These are phyloP conservation scores for Siphamia tubifer DNA, from an alignment of 2,113 vertebrate genomes.

Conservation along the genomic window DNA sequence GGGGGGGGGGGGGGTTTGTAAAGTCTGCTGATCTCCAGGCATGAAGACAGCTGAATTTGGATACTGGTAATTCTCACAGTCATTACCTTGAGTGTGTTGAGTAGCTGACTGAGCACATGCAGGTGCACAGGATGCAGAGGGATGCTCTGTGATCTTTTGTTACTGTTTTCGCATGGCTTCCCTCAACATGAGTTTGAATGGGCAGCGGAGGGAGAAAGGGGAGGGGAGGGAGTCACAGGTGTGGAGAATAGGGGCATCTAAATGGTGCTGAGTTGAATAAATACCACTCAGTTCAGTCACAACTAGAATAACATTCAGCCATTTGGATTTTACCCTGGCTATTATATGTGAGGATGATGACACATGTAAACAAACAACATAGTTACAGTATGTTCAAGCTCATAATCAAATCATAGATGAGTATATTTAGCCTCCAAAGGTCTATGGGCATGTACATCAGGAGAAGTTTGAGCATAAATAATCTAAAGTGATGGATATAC, in stretches of 20 bases:
- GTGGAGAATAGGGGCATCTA: slow-evolving; percentile 43
- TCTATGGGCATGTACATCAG: background rate
- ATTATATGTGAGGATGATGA: too few species aligned
- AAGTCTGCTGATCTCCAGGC: slow-evolving; percentile 3
- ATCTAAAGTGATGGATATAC: slow-evolving; percentile 11
- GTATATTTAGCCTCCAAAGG: background rate
- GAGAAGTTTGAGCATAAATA: background rate
- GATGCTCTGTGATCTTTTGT: slow-evolving; percentile 49
- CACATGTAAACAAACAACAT: too few species aligned
- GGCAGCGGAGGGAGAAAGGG: background rate
- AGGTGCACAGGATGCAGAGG: slow-evolving; percentile 40
- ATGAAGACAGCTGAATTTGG: slow-evolving; percentile 17
- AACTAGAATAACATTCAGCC: slow-evolving; percentile 1
- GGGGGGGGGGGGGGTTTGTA: slow-evolving; percentile 5
- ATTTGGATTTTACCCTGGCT: too few species aligned
- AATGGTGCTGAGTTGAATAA: slow-evolving; percentile 18
- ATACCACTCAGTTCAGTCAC: background rate
- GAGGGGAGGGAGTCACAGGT: slow-evolving; percentile 41
- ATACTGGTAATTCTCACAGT: slow-evolving; percentile 39
- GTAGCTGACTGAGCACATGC: slow-evolving; percentile 37
- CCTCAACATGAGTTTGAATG: slow-evolving; percentile 21
- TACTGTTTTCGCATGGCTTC: slow-evolving; percentile 43
- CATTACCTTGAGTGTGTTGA: slow-evolving; percentile 45
- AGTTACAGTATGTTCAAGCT: too few species aligned
- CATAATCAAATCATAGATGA: background rate